Evolutionary conservation across 2,888 invertebrate genomes (phyloP), one percentile per base, ranked within the genome.

Genomic region (Lacanobia wlatinum): DNA sequence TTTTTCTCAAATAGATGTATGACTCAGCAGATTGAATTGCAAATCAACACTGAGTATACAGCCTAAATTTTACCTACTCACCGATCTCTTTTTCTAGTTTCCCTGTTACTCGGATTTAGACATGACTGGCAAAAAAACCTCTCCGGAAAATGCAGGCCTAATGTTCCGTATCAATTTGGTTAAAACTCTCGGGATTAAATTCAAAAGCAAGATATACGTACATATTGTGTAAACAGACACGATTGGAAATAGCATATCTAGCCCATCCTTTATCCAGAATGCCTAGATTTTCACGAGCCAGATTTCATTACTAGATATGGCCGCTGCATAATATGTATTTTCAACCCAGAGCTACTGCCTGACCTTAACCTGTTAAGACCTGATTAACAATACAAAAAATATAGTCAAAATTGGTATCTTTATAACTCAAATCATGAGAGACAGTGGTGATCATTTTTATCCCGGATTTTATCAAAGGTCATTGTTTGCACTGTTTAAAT

Each of bases 391-490:
- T 18, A 50, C 48, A 21, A 46, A 62, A 60, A 16, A 23, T 21
- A 43, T 2, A 18, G 4, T 21, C 12, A 72, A 56, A 34, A 55
- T 23, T 5, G 0, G 18, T 69, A 23, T 23, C 34, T 58, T 69
- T 34, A 52, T 10, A 55, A 64, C 6, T 8, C 8, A 76, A 78
- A 73, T 56, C 85, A 85, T 72, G 83, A 64, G 21, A 60, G 46
- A 48, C 28, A 16, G 34, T 38, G 70, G 67, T 83, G 84, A 64
- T 75, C 59, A 68, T 64, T 68, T 58, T 69, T 63, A 69, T 53
- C 52, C 79, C 18, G 14, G 34, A 60, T 56, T 70, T 73, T 70
- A 81, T 84, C 71, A 60, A 63, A 70, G 80, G 83, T 79, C 61
- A 84, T 70, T 46, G 40, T 70, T 70, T 64, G 40, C 18, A 46